Base-by-base conservation (phyloP, 2,888 invertebrate species). In the Empis livida region DNA sequence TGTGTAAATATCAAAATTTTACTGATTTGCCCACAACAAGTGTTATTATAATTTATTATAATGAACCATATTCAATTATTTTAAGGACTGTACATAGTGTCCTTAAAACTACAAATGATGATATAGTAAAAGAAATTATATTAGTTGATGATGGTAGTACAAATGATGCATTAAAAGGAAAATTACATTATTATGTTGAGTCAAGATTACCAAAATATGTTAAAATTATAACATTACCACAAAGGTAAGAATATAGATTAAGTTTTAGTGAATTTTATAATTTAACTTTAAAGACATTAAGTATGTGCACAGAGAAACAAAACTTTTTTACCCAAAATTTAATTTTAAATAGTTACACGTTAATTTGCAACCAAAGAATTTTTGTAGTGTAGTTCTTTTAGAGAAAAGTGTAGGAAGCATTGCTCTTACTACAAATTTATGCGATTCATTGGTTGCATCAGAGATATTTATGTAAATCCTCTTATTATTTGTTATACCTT, bases 141-240 rank as follows among this genome's bases (percentile, higher is more conserved):
- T 72, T 97, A 10, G 84, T 96, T n/a, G 95, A 97, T 64, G 96
- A 97, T 70, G 82, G 82, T 65, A 93, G 93, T 54, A 85, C 88
- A 37, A 77, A 87, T 70, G 76, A 64, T 56, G 86, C 77, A 58
- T 71, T 86, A 53, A 80, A 81, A 60, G 83, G 77, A 48, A 81
- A 84, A 57, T 72, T 94, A 45, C 81, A 84, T 55, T 79, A 87
- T 61, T 95, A 94, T 65, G 73, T 94, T 43, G 68, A 74, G 38
- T 83, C 84, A 2, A 72, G 85, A 31, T 71, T 90, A 45, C 79
- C 83, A 11, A 72, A 72, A 3, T 78, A 78, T 51, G 82, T 92
- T 5, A 77, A 77, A 57, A 71, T 97, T 37, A 69, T 93, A 17
- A 73, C 92, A 30, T 74, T 92, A 46, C 77, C 79, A 60, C 82